Percentiles rank a stretch among this genome's conserved stretches.
These are phyloP conservation scores for Fistularia tabacaria DNA, from an alignment of 2,797 vertebrate genomes.

Conservation along the genomic window DNA sequence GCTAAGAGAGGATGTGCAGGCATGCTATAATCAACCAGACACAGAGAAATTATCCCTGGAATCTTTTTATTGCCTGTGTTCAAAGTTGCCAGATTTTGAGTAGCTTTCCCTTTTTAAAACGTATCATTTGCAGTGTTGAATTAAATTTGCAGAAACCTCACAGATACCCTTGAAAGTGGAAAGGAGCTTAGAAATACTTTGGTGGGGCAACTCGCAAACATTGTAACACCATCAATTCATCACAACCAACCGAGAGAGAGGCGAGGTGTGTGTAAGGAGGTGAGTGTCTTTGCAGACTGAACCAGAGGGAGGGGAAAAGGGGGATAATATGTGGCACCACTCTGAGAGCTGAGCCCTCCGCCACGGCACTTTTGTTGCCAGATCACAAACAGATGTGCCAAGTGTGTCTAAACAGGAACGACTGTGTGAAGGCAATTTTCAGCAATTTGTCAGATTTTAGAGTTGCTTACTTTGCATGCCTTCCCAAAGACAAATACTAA, in stretches of 20 bases:
- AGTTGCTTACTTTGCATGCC: slow-evolving; percentile 53
- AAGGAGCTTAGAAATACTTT: slow-evolving; percentile 59
- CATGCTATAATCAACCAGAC: slow-evolving; percentile 30
- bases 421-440: slow-evolving; percentile 83
- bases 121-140: slow-evolving; percentile 40
- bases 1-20: slow-evolving; percentile 38
- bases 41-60: slow-evolving; percentile 44
- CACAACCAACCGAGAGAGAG: slow-evolving; percentile 35
- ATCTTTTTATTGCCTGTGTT: slow-evolving; percentile 64
- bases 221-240: slow-evolving; percentile 49
- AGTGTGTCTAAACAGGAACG: slow-evolving; percentile 80
- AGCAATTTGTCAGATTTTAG: slow-evolving; percentile 84
- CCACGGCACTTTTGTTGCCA: slow-evolving; percentile 73
- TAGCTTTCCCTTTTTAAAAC: slow-evolving; percentile 53
- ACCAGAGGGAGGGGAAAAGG: slow-evolving; percentile 29
- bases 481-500: slow-evolving; percentile 74
- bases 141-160: slow-evolving; percentile 59
- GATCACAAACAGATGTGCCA: slow-evolving; percentile 82
- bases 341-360: slow-evolving; percentile 63
- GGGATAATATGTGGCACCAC: slow-evolving; percentile 68
- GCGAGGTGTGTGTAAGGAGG: slow-evolving; percentile 1
- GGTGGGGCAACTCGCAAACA: slow-evolving; percentile 63
- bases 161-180: slow-evolving; percentile 54
- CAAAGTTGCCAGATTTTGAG: slow-evolving; percentile 63
- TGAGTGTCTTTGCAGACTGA: slow-evolving; percentile 51